Evolutionary conservation across 1,140 invertebrate species (phyloP), one percentile per base, ranked within the genome.

Genomic region (Galleria mellonella): DNA sequence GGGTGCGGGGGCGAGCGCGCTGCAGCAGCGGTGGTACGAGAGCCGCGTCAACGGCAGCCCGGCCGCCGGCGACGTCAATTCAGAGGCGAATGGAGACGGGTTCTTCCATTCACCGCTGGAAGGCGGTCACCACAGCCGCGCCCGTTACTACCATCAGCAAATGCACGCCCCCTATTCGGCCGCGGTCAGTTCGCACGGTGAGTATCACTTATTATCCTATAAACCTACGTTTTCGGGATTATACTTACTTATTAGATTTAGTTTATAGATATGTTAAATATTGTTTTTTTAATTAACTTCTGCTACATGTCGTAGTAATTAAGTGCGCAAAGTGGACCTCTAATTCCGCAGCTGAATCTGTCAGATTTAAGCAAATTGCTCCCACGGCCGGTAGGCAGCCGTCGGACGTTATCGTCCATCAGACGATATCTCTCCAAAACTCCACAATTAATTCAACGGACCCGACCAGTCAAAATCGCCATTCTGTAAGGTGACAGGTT

Each of bases 51-150:
- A 83, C 74, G 85, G 79, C 69, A 85, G 86, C 73, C 82, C 76
- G 36, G 83, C 78, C 49, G 82, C 69, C 57, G 76, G 64, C 33
- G 78, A 84, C 64, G 73, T 72, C 58, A 62, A 55, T 62, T 55
- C 67, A 12, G 76, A 78, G 51, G 51, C 65, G 45, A 79, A 81
- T 58, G 79, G 72, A 44, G 83, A 83, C 60, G 77, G 69, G 40
- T 86, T 87, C 75, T 86, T 86, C 73, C 85, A 86, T 65, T 83
- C 83, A 43, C 77, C 85, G 59, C 73, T 86, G 39, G 83, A 86
- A 62, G 83, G 83, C 67, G 78, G 78, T 10, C 86, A 87, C 59
- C 83, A 86, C 62, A 83, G 79, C 53, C 72, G 83, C 60, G 79
- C 83, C 41, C 71, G 83, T 38, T 86, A 86, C 74, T 87, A 87